Percentiles rank a stretch among this genome's conserved stretches.
Evolutionary conservation across 2,888 invertebrate genomes (phyloP).

Genomic region (Cataglyphis altisquamis): DNA sequence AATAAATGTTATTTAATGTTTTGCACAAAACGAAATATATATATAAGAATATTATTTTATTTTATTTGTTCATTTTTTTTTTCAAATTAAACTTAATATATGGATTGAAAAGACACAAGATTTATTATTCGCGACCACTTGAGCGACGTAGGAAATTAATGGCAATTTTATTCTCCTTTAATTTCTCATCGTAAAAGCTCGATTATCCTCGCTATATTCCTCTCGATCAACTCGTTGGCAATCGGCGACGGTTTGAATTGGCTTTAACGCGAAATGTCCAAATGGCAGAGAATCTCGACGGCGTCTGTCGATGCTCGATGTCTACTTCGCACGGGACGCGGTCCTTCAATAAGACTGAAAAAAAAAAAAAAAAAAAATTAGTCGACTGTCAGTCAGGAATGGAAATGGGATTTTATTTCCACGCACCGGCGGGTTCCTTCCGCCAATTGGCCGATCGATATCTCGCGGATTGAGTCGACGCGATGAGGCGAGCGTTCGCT

Average conservation of each 20-base stretch:
- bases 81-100: slow-evolving; percentile 1
- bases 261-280: slow-evolving; percentile 47
- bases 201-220: background rate
- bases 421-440: slow-evolving; percentile 50
- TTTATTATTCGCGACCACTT: background rate
- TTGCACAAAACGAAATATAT: background rate
- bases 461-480: slow-evolving; percentile 53
- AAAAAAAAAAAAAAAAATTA: slow-evolving; percentile 48
- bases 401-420: slow-evolving; percentile 57
- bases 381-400: slow-evolving; percentile 57
- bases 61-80: background rate
- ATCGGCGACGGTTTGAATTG: slow-evolving; percentile 40
- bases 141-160: slow-evolving; percentile 2
- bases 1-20: background rate
- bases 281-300: slow-evolving; percentile 51
- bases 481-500: slow-evolving; percentile 43
- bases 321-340: slow-evolving; percentile 48
- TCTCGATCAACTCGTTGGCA: background rate
- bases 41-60: background rate
- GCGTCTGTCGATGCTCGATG: slow-evolving; percentile 51
- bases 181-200: background rate
- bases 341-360: slow-evolving; percentile 58
- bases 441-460: slow-evolving; percentile 57
- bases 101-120: background rate
- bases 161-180: slow-evolving; percentile 27